Evolutionary conservation across 2,797 vertebrate species (phyloP).

Genomic region (Argentina silus): DNA sequence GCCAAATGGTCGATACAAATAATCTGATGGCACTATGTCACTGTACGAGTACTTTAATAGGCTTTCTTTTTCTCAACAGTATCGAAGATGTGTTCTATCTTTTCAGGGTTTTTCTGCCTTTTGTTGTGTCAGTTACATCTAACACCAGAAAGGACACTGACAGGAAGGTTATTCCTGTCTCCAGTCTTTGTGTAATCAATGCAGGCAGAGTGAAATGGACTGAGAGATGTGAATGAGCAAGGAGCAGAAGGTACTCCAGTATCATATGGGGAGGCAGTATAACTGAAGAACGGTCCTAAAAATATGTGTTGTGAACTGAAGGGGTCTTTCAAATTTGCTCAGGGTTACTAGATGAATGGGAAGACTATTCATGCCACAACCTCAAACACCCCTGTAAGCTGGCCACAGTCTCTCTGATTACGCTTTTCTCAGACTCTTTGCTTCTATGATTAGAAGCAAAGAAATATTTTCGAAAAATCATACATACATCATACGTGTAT

Average conservation of each 20-base stretch:
- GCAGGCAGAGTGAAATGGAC: slow-evolving; percentile 45
- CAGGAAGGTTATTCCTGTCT: slow-evolving; percentile 55
- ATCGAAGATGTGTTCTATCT: slow-evolving; percentile 11
- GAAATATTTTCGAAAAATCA: too few species aligned
- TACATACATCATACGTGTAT: too few species aligned
- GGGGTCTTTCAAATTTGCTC: too few species aligned
- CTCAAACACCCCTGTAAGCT: slow-evolving; percentile 46
- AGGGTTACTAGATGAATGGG: too few species aligned
- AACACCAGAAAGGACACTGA: slow-evolving; percentile 39
- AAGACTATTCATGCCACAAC: too few species aligned
- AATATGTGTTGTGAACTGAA: too few species aligned
- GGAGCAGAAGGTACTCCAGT: slow-evolving; percentile 30
- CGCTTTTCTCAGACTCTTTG: too few species aligned
- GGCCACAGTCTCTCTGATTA: slow-evolving; percentile 60
- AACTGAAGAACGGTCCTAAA: slow-evolving; percentile 24
- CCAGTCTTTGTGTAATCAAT: slow-evolving; percentile 66
- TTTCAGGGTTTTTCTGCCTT: background rate
- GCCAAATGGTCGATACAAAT: slow-evolving; percentile 52
- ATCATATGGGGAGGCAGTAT: slow-evolving; percentile 40
- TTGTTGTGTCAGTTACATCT: slow-evolving; percentile 9
- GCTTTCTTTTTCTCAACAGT: slow-evolving; percentile 30
- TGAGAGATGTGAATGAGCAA: slow-evolving; percentile 36
- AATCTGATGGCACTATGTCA: slow-evolving; percentile 56
- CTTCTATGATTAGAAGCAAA: too few species aligned
- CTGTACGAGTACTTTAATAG: slow-evolving; percentile 43